Evolutionary conservation across 2,113 vertebrate genomes (phyloP).

Genomic region (Ctenodactylus gundi): DNA sequence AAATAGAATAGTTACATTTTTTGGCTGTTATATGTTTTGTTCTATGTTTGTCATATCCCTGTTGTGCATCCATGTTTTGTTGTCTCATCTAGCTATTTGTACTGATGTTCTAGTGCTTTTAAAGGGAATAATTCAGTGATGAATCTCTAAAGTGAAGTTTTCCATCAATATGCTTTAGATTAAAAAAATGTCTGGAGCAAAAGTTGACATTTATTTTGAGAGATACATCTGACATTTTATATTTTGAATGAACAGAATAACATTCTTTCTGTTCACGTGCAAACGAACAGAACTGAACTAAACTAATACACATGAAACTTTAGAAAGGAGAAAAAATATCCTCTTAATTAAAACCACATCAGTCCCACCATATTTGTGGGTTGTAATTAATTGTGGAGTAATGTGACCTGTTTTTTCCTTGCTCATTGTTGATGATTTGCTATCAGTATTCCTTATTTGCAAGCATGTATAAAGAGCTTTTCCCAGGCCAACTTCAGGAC

Average conservation of each 20-base stretch:
- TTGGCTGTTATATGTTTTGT: background rate
- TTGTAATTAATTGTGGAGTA: background rate
- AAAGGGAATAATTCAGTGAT: background rate
- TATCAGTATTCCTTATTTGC: background rate
- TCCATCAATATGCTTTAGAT: background rate
- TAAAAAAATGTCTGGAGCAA: background rate
- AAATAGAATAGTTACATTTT: background rate
- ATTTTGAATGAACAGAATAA: background rate
- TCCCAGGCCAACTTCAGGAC: too few relatives aligned
- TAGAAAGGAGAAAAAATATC: background rate
- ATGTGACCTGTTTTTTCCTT: background rate
- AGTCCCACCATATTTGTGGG: background rate
- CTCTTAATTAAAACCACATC: background rate
- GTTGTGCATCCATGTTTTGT: background rate
- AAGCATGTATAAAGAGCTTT: background rate
- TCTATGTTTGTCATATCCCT: background rate
- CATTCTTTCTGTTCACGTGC: background rate
- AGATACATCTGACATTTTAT: background rate
- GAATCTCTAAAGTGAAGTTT: background rate
- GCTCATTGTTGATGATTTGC: background rate
- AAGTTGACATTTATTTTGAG: conserved; percentile 23
- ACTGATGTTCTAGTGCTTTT: background rate
- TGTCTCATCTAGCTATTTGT: background rate
- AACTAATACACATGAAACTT: background rate
- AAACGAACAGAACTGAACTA: background rate